Evolutionary conservation across 2,797 vertebrate genomes (phyloP), one percentile per base, ranked within the genome.

Genomic region (Intellagama lesueurii): DNA sequence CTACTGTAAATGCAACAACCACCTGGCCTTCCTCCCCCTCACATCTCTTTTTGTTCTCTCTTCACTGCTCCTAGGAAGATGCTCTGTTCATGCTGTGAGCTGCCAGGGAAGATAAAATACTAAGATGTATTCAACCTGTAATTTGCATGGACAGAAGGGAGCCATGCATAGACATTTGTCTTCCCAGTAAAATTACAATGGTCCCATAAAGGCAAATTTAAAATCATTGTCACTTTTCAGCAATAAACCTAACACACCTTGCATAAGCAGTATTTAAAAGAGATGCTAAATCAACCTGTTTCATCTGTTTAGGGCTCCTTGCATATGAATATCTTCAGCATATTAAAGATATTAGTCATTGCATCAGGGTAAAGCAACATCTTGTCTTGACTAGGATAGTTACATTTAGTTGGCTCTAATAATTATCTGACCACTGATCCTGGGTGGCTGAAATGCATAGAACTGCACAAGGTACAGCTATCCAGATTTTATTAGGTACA

Each of bases 231-330:
- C 86, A 85, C 68, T 88, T 72, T 87, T 79, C 78, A 88, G 85
- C 68, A 89, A 68, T n/a, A 89, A 89, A 92, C 75, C 85, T 81
- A 90, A 79, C 0, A 0, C 79, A 68, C 56, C 80, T 78, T 85
- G 78, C 83, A 87, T 66, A 1, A 88, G 30, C n/a, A 83, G 87
- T 16, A 83, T 24, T 89, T 77, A 60, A 91, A 91, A 72, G 30
- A 17, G 76, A 85, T 68, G 77, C 86, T 91, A 92, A 92, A 91
- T 91, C 85, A 88, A 90, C 84, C 87, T 16, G 47, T 44, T 47
- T 26, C 7, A 49, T 85, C 77, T 66, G 49, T 87, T 91, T 88
- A 87, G 69, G 81, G 81, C 79, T 92, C 81, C 35, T 69, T 83
- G 85, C 86, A 76, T 91, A 89, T 93, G 60, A 89, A 66, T 83